Conservation (phyloP, 2,113 vertebrate genomes). For the Alces alces region DNA sequence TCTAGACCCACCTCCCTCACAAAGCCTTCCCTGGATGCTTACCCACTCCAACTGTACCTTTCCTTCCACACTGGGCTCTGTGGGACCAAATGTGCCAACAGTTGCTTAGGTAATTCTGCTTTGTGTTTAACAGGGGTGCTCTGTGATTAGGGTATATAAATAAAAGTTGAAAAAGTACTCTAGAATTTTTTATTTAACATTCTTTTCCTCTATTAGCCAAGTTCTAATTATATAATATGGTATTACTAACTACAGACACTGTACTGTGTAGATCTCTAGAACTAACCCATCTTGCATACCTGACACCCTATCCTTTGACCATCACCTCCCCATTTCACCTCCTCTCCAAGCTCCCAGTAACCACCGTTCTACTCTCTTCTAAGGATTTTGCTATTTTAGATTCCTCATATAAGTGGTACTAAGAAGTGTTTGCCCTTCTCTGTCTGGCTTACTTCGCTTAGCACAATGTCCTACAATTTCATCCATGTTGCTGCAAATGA, state of each 20-base stretch:
- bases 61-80: background rate
- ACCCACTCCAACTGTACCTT: background rate
- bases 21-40: background rate
- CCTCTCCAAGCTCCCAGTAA: background rate
- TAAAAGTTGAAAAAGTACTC: background rate
- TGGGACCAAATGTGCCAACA: background rate
- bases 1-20: background rate
- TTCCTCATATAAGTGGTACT: background rate
- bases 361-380: background rate
- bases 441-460: background rate
- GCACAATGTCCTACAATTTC: background rate
- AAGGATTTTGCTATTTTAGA: background rate
- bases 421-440: background rate
- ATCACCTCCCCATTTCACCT: background rate
- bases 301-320: background rate
- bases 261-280: background rate
- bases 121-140: background rate
- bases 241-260: background rate
- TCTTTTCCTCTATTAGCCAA: background rate
- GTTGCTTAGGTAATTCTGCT: background rate
- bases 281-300: background rate
- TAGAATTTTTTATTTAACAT: background rate
- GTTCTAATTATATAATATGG: background rate
- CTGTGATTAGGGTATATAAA: background rate
- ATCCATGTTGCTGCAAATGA: background rate